Base-by-base conservation (phyloP, 92 coral and sea anemone genomes). In the Phenganax subtilis region DNA sequence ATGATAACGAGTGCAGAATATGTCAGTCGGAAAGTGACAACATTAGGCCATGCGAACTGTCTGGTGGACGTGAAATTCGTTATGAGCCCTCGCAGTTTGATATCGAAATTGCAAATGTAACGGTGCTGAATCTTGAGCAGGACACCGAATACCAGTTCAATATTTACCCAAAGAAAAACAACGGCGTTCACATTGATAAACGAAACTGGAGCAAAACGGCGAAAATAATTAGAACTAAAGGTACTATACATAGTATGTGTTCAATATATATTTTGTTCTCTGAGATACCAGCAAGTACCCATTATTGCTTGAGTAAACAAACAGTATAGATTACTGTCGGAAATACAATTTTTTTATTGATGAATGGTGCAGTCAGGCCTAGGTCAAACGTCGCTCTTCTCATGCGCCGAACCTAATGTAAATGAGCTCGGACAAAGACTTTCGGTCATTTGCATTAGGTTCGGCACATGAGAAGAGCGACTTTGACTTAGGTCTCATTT, bases 141-240 rank as follows among this genome's bases (percentile, higher is more conserved):
- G 70, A 66, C 28, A 88, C 88, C 29, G 60, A 17, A 20, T 91
- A 84, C 78, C 75, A 54, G 78, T 93, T 93, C 74, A 59, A 86
- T 28, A 88, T 93, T 51, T 91, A 89, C 79, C 81, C 89, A 8
- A 89, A 87, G 12, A 90, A 76, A 75, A 84, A 86, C 9, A 28
- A 57, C 54, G 59, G 69, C 44, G 6, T 0, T 17, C 67, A 27
- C 15, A 76, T 76, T 10, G 37, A 57, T 76, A 53, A 29, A 57
- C 25, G 37, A 3, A 10, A 57, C 54, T 76, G 81, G 81, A 5
- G 0, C 9, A 10, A 2, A 8, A 2, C 5, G 27, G 69, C 7
- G 17, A 57, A 76, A 69, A 76, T 10, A 44, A 28, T 76, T 28
- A 58, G 59, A n/a, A 76, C 69, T 27, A 55, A 76, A 76, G 81